A percentile compares a stretch with the other conserved stretches of the same genome.
Conservation (phyloP, 92 coral and sea anemone genomes). For the Blastomussa wellsi region DNA sequence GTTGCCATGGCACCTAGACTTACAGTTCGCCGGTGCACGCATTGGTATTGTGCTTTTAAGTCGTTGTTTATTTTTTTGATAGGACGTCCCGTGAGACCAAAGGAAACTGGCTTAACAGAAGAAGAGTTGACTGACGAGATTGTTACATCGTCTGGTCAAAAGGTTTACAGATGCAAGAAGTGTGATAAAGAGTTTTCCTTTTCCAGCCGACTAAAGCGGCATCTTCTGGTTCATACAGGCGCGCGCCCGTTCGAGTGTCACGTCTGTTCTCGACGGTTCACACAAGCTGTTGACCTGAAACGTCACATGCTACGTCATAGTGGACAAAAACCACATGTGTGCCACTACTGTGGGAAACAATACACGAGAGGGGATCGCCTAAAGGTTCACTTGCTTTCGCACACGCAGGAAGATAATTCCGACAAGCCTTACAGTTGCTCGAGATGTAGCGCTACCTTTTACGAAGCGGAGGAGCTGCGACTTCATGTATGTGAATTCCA, state of each 20-base stretch:
- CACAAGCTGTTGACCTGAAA: slow-evolving; percentile 96
- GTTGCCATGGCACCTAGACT: neutral
- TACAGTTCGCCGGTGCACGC: neutral
- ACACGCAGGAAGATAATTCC: slow-evolving; percentile 64
- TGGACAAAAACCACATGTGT: slow-evolving; percentile 92
- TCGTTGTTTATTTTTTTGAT: neutral
- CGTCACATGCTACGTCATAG: slow-evolving; percentile 97
- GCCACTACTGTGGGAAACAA: slow-evolving; percentile 97
- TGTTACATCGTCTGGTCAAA: slow-evolving; percentile 84
- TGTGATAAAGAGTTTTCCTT: slow-evolving; percentile 98
- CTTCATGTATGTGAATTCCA: slow-evolving; percentile 85
- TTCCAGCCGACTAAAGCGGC: slow-evolving; percentile 95
- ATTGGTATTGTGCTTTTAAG: neutral
- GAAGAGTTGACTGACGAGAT: slow-evolving; percentile 90
- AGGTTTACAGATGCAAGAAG: slow-evolving; percentile 92
- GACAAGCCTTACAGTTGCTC: slow-evolving; percentile 90
- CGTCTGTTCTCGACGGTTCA: slow-evolving; percentile 94
- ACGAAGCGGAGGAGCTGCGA: slow-evolving; percentile 90
- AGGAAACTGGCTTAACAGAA: slow-evolving; percentile 89
- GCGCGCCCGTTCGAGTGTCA: slow-evolving; percentile 98
- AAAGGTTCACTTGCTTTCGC: slow-evolving; percentile 81
- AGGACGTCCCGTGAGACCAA: slow-evolving; percentile 90
- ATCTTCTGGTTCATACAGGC: slow-evolving; percentile 98
- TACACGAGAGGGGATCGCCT: slow-evolving; percentile 95
- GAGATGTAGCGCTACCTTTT: slow-evolving; percentile 84